Evolutionary conservation across 2,113 vertebrate genomes (phyloP).

Genomic region (Lipophrys pholis): DNA sequence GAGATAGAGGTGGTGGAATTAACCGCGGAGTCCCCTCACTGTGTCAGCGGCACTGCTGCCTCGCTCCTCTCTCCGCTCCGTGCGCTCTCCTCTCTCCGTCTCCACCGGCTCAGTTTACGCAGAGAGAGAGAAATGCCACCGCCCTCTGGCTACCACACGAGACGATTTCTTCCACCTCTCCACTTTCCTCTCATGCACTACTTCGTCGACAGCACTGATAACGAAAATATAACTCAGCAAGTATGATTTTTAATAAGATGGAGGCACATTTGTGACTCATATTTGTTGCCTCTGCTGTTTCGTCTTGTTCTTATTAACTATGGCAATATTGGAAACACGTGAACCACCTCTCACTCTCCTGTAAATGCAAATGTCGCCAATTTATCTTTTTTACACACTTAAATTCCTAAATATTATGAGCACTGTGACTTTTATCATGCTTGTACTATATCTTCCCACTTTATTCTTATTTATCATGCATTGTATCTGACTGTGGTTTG

Average conservation of each 20-base stretch:
- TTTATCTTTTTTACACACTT: background rate
- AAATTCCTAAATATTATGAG: background rate
- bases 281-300: background rate
- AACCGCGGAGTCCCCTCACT: constrained; percentile 62
- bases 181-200: background rate
- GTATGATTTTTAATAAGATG: background rate
- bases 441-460: too few species aligned
- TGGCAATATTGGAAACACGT: background rate
- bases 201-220: background rate
- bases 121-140: constrained; percentile 78
- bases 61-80: constrained; percentile 44
- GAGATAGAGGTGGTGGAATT: constrained; percentile 43
- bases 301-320: background rate
- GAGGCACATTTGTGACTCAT: background rate
- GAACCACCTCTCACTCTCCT: background rate
- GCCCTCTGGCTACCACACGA: constrained; percentile 75
- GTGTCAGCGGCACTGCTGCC: constrained; percentile 63
- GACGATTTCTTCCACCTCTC: constrained; percentile 7
- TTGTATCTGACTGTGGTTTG: background rate
- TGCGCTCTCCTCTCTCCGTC: constrained; percentile 47
- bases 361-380: background rate
- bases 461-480: background rate
- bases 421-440: background rate
- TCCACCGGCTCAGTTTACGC: constrained; percentile 66
- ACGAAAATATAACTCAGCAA: background rate